Evolutionary conservation across 2,888 invertebrate genomes (phyloP).

Genomic region (Caenorhabditis angaria): DNA sequence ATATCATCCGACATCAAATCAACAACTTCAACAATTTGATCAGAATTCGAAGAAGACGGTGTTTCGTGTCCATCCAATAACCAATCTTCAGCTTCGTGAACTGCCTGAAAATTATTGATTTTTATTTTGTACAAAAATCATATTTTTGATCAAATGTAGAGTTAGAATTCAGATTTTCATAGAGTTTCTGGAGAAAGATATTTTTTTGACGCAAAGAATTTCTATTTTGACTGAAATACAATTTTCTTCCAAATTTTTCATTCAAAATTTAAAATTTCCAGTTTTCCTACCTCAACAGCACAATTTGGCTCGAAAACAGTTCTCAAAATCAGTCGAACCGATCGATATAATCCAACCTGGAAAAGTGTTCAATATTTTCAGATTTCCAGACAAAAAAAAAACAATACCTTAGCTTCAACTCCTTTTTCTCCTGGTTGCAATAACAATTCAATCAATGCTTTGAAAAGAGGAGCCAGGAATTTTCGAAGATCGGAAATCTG

Average conservation of each 20-base stretch:
- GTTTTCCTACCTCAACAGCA: constrained; percentile 17
- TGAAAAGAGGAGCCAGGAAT: constrained; percentile 44
- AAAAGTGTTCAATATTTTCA: constrained; percentile 8
- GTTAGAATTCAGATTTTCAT: too few species aligned
- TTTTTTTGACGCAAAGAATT: too few species aligned
- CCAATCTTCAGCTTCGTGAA: constrained; percentile 39
- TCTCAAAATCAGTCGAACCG: constrained; percentile 39
- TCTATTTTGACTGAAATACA: too few species aligned
- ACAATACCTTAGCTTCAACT: constrained; percentile 45
- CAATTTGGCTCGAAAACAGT: constrained; percentile 34
- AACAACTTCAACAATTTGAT: constrained; percentile 42
- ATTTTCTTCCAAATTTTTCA: too few species aligned
- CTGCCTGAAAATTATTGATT: constrained; percentile 22
- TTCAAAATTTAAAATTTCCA: too few species aligned
- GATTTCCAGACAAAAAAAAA: too few species aligned
- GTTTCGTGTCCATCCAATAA: constrained; percentile 27
- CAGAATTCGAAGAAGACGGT: constrained; percentile 13
- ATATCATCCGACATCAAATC: constrained; percentile 43
- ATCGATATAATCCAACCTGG: constrained; percentile 48
- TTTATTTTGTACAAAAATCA: not conserved
- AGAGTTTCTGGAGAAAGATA: too few species aligned
- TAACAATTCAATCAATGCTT: constrained; percentile 50
- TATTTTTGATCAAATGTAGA: too few species aligned
- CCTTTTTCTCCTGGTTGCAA: constrained; percentile 46
- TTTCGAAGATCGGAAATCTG: constrained; percentile 37